phyloP scores from a whole-genome alignment of 2,888 invertebrate species.

The Phaonia tiefii region DNA sequence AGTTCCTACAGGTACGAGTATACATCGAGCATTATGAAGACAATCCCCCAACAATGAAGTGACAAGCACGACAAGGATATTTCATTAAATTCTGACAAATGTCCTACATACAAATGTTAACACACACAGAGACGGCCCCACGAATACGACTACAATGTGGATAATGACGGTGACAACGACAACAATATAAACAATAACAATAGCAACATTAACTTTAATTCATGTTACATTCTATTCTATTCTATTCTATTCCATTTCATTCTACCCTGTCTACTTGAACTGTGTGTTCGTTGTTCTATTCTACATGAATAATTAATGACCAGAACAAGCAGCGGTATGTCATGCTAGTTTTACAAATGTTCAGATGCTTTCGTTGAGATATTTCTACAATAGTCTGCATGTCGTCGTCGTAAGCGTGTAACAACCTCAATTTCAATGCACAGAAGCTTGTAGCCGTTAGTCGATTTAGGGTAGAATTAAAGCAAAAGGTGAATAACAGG shows the following conservation, averaged over 20 bases:
- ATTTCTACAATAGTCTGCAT: neutral
- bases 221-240: constrained; percentile 28
- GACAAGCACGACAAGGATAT: constrained; percentile 55
- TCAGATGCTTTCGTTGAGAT: constrained; percentile 33
- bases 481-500: no score
- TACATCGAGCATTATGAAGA: neutral
- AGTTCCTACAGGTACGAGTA: neutral
- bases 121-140: constrained; percentile 1
- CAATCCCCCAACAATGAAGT: constrained; percentile 32
- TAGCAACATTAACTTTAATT: constrained; percentile 27
- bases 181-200: neutral
- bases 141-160: neutral
- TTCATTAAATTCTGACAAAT: constrained; percentile 57
- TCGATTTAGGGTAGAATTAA: no score
- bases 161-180: constrained; percentile 2
- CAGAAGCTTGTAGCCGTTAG: no score
- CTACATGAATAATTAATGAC: constrained; percentile 4
- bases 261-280: neutral
- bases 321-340: constrained; percentile 37
- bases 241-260: neutral
- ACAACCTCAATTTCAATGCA: constrained; percentile 10
- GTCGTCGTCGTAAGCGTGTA: constrained; percentile 20
- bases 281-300: neutral
- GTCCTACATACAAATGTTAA: neutral
- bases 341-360: constrained; percentile 31